Evolutionary conservation across 2,113 vertebrate genomes (phyloP), one percentile per base, ranked within the genome.

Genomic region (Calidris pugnax): DNA sequence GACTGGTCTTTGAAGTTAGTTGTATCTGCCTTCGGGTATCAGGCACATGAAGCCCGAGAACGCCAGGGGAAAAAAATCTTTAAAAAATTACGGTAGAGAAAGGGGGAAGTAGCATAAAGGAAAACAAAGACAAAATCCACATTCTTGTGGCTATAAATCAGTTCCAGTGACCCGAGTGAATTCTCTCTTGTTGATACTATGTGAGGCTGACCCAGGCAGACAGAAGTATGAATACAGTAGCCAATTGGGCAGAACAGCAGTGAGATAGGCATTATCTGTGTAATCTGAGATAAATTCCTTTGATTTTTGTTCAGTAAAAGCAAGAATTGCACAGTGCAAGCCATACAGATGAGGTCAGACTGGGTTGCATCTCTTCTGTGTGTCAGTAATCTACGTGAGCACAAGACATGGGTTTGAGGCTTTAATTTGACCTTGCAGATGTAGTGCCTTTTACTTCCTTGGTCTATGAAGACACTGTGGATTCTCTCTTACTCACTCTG

Each of bases 1-100:
- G 53, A 55, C 59, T 43, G 50, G 45, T 62, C 91, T 96, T 94
- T 96, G 93, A 96, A 93, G 94, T 93, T 11, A 35, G 45, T 41
- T 89, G 33, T 87, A 75, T 89, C 43, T 91, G 89, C 35, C n/a
- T 87, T 73, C 62, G 51, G 86, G 68, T 43, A 93, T 35, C 39
- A 94, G 77, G 56, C 89, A 67, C 56, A 13, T 30, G 84, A 89
- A 91, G 53, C n/a, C 43, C 28, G 47, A 59, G 66, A 87, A 63
- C 0, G 0, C 43, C 53, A 75, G 45, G 32, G 59, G 43, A 37
- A 80, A 60, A 60, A 87, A 92, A 63, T 15, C 43, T 87, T 89
- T 7, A 21, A 68, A 84, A 95, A 87, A 91, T 71, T 95, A 81
- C 32, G 2, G 1, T 55, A 50, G 78, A 84, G 50, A 90, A 93